Evolutionary conservation across 2,888 invertebrate species (phyloP).

Genomic region (Cataglyphis livida): DNA sequence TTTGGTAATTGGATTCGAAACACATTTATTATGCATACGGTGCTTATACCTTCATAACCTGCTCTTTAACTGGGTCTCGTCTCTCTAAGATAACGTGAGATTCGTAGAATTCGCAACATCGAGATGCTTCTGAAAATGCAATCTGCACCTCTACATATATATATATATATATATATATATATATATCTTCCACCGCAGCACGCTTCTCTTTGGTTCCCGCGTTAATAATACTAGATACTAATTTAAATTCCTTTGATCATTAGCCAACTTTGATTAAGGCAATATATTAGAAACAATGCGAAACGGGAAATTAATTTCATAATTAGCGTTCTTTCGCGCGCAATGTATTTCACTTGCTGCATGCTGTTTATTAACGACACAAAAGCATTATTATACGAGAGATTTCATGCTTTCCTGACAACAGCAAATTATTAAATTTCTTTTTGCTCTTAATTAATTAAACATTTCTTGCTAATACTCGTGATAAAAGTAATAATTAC

Average conservation of each 20-base stretch:
- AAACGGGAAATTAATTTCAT: conserved; percentile 42
- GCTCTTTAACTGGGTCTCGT: conserved; percentile 56
- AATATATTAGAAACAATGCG: conserved; percentile 42
- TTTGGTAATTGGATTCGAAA: conserved; percentile 24
- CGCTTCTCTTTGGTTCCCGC: conserved; percentile 26
- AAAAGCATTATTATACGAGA: not conserved
- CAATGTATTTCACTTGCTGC: not conserved
- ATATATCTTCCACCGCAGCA: conserved; percentile 43
- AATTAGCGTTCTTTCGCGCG: conserved; percentile 22
- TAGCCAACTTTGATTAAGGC: conserved; percentile 65
- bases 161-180: conserved; percentile 30
- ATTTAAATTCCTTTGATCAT: conserved; percentile 74
- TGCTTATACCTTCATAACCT: conserved; percentile 51
- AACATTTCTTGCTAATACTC: not conserved
- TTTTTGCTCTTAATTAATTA: not conserved
- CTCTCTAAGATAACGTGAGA: conserved; percentile 53
- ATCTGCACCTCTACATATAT: conserved; percentile 61
- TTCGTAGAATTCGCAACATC: conserved; percentile 61
- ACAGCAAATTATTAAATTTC: not conserved
- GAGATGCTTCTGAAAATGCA: conserved; percentile 64
- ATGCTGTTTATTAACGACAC: not conserved
- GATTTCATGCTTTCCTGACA: not conserved
- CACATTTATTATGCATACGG: conserved; percentile 20
- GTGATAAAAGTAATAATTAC: conserved; percentile 21
- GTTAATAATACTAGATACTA: conserved; percentile 68